Base-by-base conservation (phyloP, 2,888 invertebrate species). In the Apamea monoglypha region DNA sequence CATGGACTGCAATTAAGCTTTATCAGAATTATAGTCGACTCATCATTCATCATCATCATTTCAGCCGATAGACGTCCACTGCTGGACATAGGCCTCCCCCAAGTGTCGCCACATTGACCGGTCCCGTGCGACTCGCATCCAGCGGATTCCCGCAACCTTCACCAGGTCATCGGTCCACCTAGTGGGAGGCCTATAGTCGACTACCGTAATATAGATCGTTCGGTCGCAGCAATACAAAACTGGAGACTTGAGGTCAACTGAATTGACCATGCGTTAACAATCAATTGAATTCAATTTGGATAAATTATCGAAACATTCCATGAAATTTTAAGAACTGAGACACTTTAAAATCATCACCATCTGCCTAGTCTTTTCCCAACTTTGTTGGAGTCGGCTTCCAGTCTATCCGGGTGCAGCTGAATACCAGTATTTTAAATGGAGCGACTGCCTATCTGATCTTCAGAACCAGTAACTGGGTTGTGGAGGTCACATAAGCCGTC, bases 281-380 rank as follows among this genome's bases (percentile, higher is more conserved):
- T 78, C 81, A 81, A 84, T 84, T 67, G 53, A 64, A 61, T 56
- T 74, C 36, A 74, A 74, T 73, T 74, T 56, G 40, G 29, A 63
- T 18, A 59, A 10, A 10, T 5, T 44, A 12, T 73, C 53, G 18
- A 44, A 21, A 18, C n/a, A 18, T 18, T 53, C n/a, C 3, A 36
- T 40, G 8, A 40, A 2, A 56, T 36, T 40, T n/a, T 25, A 32
- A 10, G 16, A 73, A 29, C 7, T 18, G 40, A 68, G 18, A 2
- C 29, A 29, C 18, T 36, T 63, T 7, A 29, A 29, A 16, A 61
- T 29, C 2, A 56, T 56, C n/a, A n/a, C n/a, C n/a, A 12, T 56
- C 56, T n/a, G n/a, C 12, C 56, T 10, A 8, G 56, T 25, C 56
- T 56, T 25, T 25, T 56, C 25, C 25, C 25, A n/a, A n/a, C n/a